Percentiles rank a stretch among this genome's conserved stretches.
phyloP scores from a whole-genome alignment of 35 echinoderm and acorn worm genomes.

The Heliocidaris erythrogramma region DNA sequence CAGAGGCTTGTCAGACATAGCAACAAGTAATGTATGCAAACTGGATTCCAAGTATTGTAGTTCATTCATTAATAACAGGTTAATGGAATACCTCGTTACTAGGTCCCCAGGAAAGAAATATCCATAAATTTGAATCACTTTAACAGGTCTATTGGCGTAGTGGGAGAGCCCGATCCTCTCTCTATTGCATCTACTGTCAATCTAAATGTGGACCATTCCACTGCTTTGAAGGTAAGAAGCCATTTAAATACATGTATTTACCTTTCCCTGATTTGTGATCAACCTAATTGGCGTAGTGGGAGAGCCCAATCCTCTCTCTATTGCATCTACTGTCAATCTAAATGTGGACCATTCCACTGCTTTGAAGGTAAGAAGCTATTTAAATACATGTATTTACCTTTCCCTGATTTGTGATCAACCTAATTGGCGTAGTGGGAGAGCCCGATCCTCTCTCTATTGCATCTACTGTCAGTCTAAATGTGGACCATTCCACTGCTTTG shows the following conservation, averaged over 20 bases:
- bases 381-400: conserved; percentile 64
- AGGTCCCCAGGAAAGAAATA: too few species aligned
- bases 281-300: conserved; percentile 92
- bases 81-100: too few species aligned
- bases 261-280: conserved; percentile 99
- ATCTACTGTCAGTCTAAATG: conserved; percentile 71
- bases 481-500: conserved; percentile 97
- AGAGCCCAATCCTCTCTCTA: conserved; percentile 59
- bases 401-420: conserved; percentile 98
- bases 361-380: conserved; percentile 85
- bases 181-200: conserved; percentile 82
- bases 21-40: too few species aligned
- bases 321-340: conserved; percentile 73
- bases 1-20: too few species aligned
- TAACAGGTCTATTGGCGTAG: too few species aligned
- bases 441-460: conserved; percentile 75
- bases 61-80: too few species aligned
- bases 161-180: conserved; percentile 55
- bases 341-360: conserved; percentile 92
- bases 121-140: too few species aligned
- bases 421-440: conserved; percentile 83
- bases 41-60: too few species aligned
- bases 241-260: conserved; percentile 16
- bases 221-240: conserved; percentile 85
- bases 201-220: conserved; percentile 88